phyloP scores from a whole-genome alignment of 2,888 invertebrate species.

The Epirrhoe alternata region DNA sequence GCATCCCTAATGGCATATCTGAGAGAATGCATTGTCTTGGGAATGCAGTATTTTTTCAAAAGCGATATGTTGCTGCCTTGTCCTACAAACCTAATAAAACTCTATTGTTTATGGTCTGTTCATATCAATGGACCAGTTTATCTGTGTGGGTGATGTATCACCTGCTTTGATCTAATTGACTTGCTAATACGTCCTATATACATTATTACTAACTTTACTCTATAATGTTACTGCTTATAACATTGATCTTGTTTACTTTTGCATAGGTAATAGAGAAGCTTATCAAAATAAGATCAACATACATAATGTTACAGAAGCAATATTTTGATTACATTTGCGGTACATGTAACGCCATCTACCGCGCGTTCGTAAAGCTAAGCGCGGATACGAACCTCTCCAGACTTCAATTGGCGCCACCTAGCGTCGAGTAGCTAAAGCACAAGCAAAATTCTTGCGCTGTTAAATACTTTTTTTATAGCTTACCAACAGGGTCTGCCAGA shows the following conservation, averaged over 20 bases:
- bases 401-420: constrained; percentile 67
- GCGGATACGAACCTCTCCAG: constrained; percentile 48
- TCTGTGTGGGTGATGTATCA: constrained; percentile 40
- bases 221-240: constrained; percentile 25
- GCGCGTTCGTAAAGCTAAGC: constrained; percentile 43
- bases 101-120: background rate
- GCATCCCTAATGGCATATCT: too few relatives aligned
- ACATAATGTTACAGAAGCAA: constrained; percentile 10
- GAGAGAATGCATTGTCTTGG: too few relatives aligned
- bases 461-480: constrained; percentile 53
- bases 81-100: background rate
- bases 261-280: constrained; percentile 2
- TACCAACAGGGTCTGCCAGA: constrained; percentile 81
- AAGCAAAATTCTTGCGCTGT: constrained; percentile 60
- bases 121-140: constrained; percentile 21
- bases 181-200: constrained; percentile 40
- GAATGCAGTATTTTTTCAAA: too few relatives aligned
- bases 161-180: constrained; percentile 40
- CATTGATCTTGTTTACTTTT: constrained; percentile 8
- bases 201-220: constrained; percentile 27
- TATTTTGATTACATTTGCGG: constrained; percentile 25
- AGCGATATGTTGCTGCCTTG: background rate
- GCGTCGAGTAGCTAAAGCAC: constrained; percentile 53
- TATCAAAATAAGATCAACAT: constrained; percentile 5
- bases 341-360: constrained; percentile 58